Conservation (phyloP, 2,888 invertebrate genomes). For the Camponotus fellah region DNA sequence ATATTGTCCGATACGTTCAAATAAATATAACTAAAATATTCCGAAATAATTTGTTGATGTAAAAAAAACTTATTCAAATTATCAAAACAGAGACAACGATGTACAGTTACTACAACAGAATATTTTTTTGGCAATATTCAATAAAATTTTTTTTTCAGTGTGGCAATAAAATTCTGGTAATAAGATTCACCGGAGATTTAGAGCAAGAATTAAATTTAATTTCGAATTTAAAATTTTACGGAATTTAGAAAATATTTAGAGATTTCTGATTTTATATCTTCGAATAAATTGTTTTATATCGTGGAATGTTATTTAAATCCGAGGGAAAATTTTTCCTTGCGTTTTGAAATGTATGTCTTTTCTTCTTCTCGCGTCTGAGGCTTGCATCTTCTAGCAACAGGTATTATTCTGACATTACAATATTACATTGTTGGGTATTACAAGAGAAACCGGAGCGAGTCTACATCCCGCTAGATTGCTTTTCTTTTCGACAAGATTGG, state of each 20-base stretch:
- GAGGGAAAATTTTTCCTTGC: not conserved
- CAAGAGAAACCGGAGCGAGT: not conserved
- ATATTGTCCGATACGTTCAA: no score
- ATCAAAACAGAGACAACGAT: no score
- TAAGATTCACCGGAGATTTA: conserved; percentile 32
- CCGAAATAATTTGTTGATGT: no score
- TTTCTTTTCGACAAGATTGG: not conserved
- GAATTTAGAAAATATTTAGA: not conserved
- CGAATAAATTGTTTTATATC: not conserved
- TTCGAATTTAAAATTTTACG: not conserved
- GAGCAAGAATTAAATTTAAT: not conserved
- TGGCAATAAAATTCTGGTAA: conserved; percentile 46
- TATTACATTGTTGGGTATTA: not conserved
- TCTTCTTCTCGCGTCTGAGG: not conserved
- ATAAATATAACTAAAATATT: no score
- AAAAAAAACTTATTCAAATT: no score
- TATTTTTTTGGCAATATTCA: no score
- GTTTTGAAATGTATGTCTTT: not conserved
- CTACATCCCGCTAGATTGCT: not conserved
- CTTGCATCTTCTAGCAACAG: not conserved
- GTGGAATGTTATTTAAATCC: not conserved
- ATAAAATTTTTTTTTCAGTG: no score
- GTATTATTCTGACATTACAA: not conserved
- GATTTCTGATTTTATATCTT: no score
- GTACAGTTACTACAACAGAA: no score